These are phyloP conservation scores for Chunga burmeisteri DNA, from an alignment of 2,113 vertebrate genomes.

Conservation along the genomic window DNA sequence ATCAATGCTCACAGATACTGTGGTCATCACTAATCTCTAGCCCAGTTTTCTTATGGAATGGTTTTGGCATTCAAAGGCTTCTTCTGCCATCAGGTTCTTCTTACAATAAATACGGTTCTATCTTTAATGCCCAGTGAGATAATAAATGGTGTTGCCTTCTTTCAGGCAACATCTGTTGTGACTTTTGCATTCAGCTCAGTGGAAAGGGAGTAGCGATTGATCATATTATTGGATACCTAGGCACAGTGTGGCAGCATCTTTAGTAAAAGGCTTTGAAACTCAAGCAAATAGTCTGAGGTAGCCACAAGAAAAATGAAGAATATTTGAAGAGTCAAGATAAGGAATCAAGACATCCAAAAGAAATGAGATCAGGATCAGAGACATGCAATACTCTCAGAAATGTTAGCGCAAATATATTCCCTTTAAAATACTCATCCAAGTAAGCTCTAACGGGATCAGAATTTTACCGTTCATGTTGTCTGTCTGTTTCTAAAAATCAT, in stretches of 20 bases:
- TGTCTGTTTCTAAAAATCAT: conserved; percentile 44
- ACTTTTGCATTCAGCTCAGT: neutral
- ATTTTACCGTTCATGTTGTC: conserved; percentile 10
- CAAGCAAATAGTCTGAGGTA: neutral
- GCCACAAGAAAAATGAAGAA: conserved; percentile 11
- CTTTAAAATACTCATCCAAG: neutral
- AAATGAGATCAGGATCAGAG: neutral
- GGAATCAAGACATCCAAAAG: neutral
- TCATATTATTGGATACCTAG: neutral
- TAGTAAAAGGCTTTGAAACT: neutral
- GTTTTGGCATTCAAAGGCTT: neutral
- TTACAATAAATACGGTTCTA: neutral
- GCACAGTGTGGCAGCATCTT: neutral
- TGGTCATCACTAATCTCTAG: neutral
- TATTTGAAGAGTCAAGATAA: conserved; percentile 20
- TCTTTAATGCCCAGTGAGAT: neutral
- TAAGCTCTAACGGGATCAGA: neutral
- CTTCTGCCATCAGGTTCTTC: neutral
- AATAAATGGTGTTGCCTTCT: neutral
- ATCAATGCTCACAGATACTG: neutral
- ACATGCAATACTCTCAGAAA: neutral
- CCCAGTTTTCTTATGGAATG: neutral
- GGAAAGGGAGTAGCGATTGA: neutral
- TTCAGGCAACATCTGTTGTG: neutral
- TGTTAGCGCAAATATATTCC: neutral